A percentile compares a stretch with the other conserved stretches of the same genome.
Conservation (phyloP, 2,113 vertebrate species). For the Sturnus vulgaris region DNA sequence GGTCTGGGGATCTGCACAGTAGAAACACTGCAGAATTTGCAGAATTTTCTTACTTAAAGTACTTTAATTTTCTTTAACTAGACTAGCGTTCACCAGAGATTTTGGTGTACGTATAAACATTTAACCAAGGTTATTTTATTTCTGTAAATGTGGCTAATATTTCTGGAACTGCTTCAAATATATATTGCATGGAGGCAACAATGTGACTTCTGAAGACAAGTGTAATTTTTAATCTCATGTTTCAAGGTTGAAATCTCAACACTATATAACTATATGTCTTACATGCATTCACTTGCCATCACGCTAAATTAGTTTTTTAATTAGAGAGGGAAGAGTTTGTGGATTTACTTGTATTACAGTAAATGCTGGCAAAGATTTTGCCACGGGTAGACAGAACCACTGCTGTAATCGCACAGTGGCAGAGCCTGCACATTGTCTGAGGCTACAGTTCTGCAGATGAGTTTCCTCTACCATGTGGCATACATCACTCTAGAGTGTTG, state of each 20-base stretch:
- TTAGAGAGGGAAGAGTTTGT: not conserved
- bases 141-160: not conserved
- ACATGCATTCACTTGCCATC: not conserved
- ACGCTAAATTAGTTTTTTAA: not conserved
- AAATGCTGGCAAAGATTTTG: not conserved
- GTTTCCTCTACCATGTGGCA: not conserved
- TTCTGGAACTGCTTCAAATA: not conserved
- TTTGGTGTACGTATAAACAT: fast-evolving
- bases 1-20: not conserved
- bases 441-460: not conserved
- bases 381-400: not conserved
- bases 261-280: not conserved
- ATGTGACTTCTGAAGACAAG: not conserved
- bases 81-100: not conserved
- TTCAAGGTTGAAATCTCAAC: not conserved
- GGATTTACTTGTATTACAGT: not conserved
- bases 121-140: not conserved
- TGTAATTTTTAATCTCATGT: not conserved
- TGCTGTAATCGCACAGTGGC: not conserved
- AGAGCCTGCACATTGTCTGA: not conserved
- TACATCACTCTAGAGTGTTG: not conserved
- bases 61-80: not conserved
- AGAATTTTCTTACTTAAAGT: not conserved
- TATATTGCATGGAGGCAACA: not conserved
- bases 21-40: not conserved